Percentiles rank a stretch among this genome's conserved stretches.
phyloP scores from a whole-genome alignment of 1,140 invertebrate genomes.

The Microplitis demolitor region DNA sequence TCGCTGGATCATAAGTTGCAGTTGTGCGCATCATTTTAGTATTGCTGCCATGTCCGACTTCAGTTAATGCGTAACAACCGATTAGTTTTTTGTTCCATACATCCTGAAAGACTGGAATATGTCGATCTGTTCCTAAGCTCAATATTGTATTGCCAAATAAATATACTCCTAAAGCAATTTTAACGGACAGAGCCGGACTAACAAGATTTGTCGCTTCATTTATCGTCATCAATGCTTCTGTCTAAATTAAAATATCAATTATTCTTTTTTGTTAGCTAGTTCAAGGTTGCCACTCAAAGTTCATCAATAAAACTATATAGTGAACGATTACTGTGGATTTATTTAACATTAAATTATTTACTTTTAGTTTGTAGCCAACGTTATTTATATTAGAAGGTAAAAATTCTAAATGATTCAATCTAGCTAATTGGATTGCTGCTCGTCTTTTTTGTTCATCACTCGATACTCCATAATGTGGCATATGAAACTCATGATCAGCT shows the following conservation, averaged over 20 bases:
- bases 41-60: slow-evolving; percentile 88
- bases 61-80: slow-evolving; percentile 85
- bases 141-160: slow-evolving; percentile 75
- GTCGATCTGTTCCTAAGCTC: slow-evolving; percentile 79
- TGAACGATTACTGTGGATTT: no score
- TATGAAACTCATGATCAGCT: slow-evolving; percentile 81
- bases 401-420: slow-evolving; percentile 60
- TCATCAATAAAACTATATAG: no score
- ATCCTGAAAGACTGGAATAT: slow-evolving; percentile 75
- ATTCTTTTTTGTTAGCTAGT: neutral
- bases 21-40: slow-evolving; percentile 82
- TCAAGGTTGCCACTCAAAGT: no score
- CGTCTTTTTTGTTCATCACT: slow-evolving; percentile 75
- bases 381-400: slow-evolving; percentile 66
- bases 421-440: slow-evolving; percentile 67
- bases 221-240: slow-evolving; percentile 71
- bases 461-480: slow-evolving; percentile 64
- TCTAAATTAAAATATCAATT: slow-evolving; percentile 54
- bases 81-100: slow-evolving; percentile 74
- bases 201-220: slow-evolving; percentile 72
- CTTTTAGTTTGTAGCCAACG: slow-evolving; percentile 68
- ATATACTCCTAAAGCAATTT: slow-evolving; percentile 73
- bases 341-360: slow-evolving; percentile 37
- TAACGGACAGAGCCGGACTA: slow-evolving; percentile 74
- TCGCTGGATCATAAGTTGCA: slow-evolving; percentile 76